Percentiles rank a stretch among this genome's conserved stretches.
phyloP scores from a whole-genome alignment of 2,113 vertebrate genomes.

The Herpetotheres cachinnans region DNA sequence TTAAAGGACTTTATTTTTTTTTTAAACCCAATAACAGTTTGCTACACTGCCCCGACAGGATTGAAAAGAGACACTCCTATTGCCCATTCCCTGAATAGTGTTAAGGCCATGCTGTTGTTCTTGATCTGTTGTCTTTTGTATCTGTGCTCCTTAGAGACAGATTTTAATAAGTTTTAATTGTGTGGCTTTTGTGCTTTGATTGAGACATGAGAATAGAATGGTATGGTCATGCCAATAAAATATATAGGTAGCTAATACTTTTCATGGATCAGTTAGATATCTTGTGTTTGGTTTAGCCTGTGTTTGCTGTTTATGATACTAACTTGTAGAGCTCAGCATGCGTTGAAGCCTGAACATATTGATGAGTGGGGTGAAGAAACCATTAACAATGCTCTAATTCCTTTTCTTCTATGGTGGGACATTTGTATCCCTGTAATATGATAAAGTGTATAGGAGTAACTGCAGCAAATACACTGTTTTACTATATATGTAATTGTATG shows the following conservation, averaged over 20 bases:
- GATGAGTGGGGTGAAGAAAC: background rate
- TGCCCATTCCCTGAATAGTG: background rate
- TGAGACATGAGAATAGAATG: background rate
- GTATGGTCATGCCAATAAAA: background rate
- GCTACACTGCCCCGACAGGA: background rate
- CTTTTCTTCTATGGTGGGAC: background rate
- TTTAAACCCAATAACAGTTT: background rate
- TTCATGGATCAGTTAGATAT: background rate
- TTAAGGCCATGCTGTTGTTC: background rate
- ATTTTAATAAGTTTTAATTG: slow-evolving; percentile 31
- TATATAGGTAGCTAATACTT: background rate
- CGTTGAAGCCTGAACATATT: background rate
- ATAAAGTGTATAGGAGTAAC: background rate
- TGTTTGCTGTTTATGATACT: background rate
- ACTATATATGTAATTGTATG: background rate
- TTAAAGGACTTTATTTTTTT: background rate
- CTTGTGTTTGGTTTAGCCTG: background rate
- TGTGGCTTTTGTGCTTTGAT: background rate
- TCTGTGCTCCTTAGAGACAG: background rate
- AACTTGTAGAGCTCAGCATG: background rate
- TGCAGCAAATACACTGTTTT: background rate
- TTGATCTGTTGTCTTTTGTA: background rate
- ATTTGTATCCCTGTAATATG: background rate
- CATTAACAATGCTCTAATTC: background rate
- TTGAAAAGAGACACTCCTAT: background rate